These are phyloP conservation scores for Thinocorus orbignyianus DNA, from an alignment of 2,113 vertebrate species.

Conservation along the genomic window DNA sequence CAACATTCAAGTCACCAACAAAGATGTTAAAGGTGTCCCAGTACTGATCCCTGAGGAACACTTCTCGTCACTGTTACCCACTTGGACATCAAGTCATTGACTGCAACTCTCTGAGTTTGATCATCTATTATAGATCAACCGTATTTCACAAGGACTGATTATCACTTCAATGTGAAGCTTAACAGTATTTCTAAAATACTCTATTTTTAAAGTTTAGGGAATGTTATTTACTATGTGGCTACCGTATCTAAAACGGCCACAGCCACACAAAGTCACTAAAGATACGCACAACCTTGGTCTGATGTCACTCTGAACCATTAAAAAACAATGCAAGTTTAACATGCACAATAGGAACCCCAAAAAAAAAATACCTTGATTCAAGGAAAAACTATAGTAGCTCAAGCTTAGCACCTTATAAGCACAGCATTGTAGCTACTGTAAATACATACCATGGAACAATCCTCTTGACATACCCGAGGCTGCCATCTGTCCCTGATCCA, in stretches of 20 bases:
- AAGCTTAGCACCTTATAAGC: not conserved
- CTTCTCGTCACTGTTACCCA: not conserved
- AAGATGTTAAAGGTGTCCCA: not conserved
- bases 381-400: not conserved
- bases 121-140: not conserved
- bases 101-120: not conserved
- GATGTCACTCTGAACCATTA: not conserved
- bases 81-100: not conserved
- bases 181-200: not conserved
- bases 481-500: not conserved
- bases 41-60: not conserved
- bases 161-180: not conserved
- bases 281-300: not conserved
- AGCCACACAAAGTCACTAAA: not conserved
- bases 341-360: not conserved
- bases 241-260: not conserved
- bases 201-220: not conserved
- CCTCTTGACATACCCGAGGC: not conserved
- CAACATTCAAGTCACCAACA: not conserved
- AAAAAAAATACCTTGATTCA: not conserved
- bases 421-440: not conserved
- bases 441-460: not conserved
- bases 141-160: not conserved
- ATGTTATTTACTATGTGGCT: not conserved
- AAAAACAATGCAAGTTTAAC: not conserved